phyloP scores from a whole-genome alignment of 2,888 invertebrate species.

The Caenorhabditis virilis region DNA sequence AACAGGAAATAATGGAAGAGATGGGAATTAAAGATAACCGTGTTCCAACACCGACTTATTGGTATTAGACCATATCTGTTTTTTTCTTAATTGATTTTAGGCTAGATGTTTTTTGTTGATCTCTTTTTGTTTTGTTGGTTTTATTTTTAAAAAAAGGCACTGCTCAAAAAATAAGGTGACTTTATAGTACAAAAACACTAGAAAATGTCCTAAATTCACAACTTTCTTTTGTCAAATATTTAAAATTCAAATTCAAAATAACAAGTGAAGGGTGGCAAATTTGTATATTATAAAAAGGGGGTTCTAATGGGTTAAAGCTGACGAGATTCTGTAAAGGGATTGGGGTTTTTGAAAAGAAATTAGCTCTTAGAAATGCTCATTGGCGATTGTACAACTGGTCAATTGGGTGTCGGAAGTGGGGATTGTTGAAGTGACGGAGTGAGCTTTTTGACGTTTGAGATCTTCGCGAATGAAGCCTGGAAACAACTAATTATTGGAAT shows the following conservation, averaged over 20 bases:
- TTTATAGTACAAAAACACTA: too few relatives aligned
- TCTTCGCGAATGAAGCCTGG: constrained; percentile 70
- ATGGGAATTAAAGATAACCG: constrained; percentile 51
- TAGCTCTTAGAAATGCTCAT: constrained; percentile 27
- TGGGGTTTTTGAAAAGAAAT: too few relatives aligned
- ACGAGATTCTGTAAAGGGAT: too few relatives aligned
- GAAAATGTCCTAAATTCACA: too few relatives aligned
- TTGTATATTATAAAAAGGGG: too few relatives aligned
- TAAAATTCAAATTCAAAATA: too few relatives aligned
- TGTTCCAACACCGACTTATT: constrained; percentile 41
- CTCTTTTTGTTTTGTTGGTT: constrained; percentile 8
- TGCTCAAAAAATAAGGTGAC: too few relatives aligned
- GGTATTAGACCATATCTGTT: constrained; percentile 32
- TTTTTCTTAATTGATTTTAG: constrained; percentile 6
- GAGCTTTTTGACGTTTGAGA: constrained; percentile 70
- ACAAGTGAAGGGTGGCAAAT: too few relatives aligned
- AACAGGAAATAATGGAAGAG: constrained; percentile 60
- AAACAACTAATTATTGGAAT: constrained; percentile 14
- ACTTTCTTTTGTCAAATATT: too few relatives aligned
- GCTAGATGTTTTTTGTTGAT: constrained; percentile 14
- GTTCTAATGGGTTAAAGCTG: too few relatives aligned
- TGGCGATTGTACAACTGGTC: constrained; percentile 41
- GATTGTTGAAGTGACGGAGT: constrained; percentile 42
- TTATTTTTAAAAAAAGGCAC: too few relatives aligned
- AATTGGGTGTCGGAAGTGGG: constrained; percentile 58